phyloP scores from a whole-genome alignment of 1,140 invertebrate species.

The Brachystomella parvula region DNA sequence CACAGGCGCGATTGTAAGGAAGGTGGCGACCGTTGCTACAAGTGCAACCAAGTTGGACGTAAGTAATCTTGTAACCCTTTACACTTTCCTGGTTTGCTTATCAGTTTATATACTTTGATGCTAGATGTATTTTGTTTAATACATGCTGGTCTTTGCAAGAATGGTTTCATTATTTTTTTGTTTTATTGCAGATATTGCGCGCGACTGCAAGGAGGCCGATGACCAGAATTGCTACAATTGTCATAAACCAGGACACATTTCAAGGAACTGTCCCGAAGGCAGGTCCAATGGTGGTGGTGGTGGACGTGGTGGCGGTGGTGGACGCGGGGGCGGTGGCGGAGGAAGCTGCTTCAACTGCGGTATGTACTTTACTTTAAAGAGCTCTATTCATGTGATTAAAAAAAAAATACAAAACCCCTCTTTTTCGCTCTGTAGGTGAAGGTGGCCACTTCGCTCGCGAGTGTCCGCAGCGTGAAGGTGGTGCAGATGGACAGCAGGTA shows the following conservation, averaged over 20 bases:
- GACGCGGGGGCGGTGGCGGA: constrained; percentile 13
- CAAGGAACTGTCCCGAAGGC: constrained; percentile 72
- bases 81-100: no score
- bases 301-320: constrained; percentile 21
- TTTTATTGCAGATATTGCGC: constrained; percentile 82
- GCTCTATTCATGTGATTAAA: neutral
- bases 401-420: neutral
- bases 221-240: constrained; percentile 68
- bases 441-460: constrained; percentile 78
- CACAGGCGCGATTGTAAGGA: constrained; percentile 50
- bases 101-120: no score
- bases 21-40: constrained; percentile 66
- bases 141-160: neutral
- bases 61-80: constrained; percentile 49
- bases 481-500: constrained; percentile 37
- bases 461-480: constrained; percentile 46
- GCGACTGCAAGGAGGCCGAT: constrained; percentile 65
- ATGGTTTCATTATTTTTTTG: no score
- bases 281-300: constrained; percentile 22
- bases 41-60: constrained; percentile 84
- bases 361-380: constrained; percentile 12
- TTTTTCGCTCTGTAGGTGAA: neutral
- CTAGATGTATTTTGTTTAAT: neutral
- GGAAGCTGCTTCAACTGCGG: constrained; percentile 34
- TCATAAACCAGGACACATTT: constrained; percentile 79